Evolutionary conservation across 2,888 invertebrate genomes (phyloP).

Genomic region (Tiphia femorata): DNA sequence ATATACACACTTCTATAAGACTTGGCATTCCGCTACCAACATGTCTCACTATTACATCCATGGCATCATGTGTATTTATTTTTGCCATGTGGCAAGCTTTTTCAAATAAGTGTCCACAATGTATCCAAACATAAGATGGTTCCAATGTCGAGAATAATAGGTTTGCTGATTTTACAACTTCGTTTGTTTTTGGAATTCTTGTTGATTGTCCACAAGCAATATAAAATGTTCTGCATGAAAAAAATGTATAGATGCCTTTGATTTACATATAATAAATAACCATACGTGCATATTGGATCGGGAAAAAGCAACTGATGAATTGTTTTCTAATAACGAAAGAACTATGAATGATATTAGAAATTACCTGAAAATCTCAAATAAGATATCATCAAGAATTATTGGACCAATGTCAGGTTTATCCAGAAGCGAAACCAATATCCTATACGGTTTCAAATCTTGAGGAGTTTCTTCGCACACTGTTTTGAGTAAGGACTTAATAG

Average conservation of each 20-base stretch:
- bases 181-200: constrained; percentile 71
- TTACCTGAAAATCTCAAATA: constrained; percentile 81
- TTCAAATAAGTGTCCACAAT: constrained; percentile 77
- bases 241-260: not conserved
- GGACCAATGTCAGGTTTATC: constrained; percentile 90
- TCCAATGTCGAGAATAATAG: constrained; percentile 86
- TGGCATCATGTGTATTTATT: constrained; percentile 42
- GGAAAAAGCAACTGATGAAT: not conserved
- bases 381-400: constrained; percentile 81
- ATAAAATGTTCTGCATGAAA: constrained; percentile 60
- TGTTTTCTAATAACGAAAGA: not conserved
- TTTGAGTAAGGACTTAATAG: constrained; percentile 74
- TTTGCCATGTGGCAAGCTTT: constrained; percentile 70
- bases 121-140: constrained; percentile 89
- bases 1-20: constrained; percentile 78
- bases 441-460: constrained; percentile 79
- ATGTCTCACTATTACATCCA: constrained; percentile 64
- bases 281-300: too few species aligned
- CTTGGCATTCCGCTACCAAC: constrained; percentile 77
- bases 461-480: constrained; percentile 73
- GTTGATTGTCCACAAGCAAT: constrained; percentile 58
- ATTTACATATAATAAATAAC: not conserved
- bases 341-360: not conserved
- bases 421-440: constrained; percentile 84
- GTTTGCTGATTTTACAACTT: constrained; percentile 87